These are phyloP conservation scores for Neomorphus geoffroyi DNA, from an alignment of 2,797 vertebrate genomes.

Conservation along the genomic window DNA sequence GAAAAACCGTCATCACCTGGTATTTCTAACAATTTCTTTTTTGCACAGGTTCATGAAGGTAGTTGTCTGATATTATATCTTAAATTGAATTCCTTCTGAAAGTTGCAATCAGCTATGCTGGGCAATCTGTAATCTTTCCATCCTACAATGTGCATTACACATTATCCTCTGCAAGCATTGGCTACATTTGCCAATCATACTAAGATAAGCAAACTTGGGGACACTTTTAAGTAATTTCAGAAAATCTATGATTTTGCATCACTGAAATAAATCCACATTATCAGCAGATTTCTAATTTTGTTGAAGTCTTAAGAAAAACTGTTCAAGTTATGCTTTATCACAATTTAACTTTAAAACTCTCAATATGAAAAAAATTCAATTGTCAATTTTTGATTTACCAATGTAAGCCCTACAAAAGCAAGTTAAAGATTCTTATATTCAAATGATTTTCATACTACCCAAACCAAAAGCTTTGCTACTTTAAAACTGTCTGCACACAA, in stretches of 20 bases:
- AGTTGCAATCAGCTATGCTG: not conserved
- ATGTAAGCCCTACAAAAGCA: not conserved
- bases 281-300: not conserved
- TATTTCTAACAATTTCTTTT: not conserved
- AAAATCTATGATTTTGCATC: not conserved
- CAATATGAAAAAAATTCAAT: not conserved
- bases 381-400: not conserved
- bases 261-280: not conserved
- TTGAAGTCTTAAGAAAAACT: not conserved
- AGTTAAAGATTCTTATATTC: not conserved
- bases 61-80: not conserved
- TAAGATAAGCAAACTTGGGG: not conserved
- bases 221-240: not conserved
- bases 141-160: not conserved
- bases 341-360: not conserved
- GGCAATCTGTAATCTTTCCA: not conserved
- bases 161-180: not conserved
- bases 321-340: not conserved
- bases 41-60: not conserved
- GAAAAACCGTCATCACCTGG: not conserved
- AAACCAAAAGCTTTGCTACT: not conserved
- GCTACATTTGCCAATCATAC: not conserved
- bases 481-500: not conserved
- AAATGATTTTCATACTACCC: not conserved
- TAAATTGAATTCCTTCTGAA: not conserved